Conservation (phyloP, 2,113 vertebrate genomes). For the Grantiella picta region DNA sequence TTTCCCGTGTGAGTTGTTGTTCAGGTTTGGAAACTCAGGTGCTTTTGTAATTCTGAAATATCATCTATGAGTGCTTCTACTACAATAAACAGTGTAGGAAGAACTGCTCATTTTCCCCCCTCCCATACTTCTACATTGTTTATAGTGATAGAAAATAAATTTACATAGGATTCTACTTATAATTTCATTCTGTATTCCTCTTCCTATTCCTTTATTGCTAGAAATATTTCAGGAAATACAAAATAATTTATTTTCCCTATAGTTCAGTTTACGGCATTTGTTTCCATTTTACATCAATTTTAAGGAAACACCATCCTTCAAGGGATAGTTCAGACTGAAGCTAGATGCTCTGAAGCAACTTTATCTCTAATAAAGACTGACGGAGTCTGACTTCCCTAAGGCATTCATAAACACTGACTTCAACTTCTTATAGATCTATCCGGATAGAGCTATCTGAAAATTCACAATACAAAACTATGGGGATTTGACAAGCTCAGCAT, state of each 20-base stretch:
- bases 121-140: neutral
- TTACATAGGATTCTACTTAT: neutral
- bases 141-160: neutral
- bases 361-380: neutral
- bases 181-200: neutral
- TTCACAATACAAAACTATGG: neutral
- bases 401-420: neutral
- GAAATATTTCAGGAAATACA: neutral
- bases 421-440: neutral
- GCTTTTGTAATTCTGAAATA: neutral
- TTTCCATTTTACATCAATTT: neutral
- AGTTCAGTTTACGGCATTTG: neutral
- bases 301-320: neutral
- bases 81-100: neutral
- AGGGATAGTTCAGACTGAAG: neutral
- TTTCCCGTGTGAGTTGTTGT: neutral
- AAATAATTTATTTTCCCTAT: neutral
- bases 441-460: neutral
- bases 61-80: neutral
- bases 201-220: neutral
- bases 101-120: neutral
- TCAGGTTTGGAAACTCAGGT: neutral
- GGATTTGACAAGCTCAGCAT: neutral
- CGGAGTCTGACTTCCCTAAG: neutral
- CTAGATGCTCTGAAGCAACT: neutral